Base-by-base conservation (phyloP, 2,113 vertebrate genomes). In the Phylloscopus trochiloides region DNA sequence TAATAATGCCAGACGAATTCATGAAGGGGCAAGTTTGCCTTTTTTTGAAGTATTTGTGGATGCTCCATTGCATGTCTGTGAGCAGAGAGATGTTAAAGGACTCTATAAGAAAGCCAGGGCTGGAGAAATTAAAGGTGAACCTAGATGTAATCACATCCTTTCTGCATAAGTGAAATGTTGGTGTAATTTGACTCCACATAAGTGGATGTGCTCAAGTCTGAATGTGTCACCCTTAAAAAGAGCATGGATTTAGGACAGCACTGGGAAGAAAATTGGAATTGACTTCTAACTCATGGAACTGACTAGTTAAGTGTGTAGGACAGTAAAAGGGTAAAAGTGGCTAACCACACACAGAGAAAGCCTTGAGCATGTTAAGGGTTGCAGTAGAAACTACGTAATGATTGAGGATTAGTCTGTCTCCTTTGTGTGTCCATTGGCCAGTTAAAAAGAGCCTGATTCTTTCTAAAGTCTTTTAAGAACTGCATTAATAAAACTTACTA, bases 11-110 rank as follows among this genome's bases (percentile, higher is more conserved):
- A 98, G 99, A 86, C 98, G 96, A 91, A 99, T 99, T 94, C 99
- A 99, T 2, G 99, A 99, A 96, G 98, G 98, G 5, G 98, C 99
- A 17, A 99, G 99, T 31, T 97, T 99, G 80, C 99, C 99, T 12
- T 99, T 99, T 93, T 99, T 99, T 86, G 99, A 99, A 97, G 99
- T 99, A 25, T 99, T 99, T 97, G 99, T 99, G 54, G 99, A 99
- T 65, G 99, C 99, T 36, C 99, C 99, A 1, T 94, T 99, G 95
- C 98, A 99, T 25, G 99, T 99, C 57, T 99, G 99, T 91, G 99
- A 99, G 90, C 98, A 99, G 97, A 98, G 99, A 92, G 99, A 99
- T 55, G 99, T 99, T 65, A 99, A 99, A 95, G 99, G 99, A 18
- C 98, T 99, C 26, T 99, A 99, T 96, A 99, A 99, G 97, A 99